Evolutionary conservation across 2,888 invertebrate species (phyloP).

Genomic region (Poecilobothrus nobilitatus): DNA sequence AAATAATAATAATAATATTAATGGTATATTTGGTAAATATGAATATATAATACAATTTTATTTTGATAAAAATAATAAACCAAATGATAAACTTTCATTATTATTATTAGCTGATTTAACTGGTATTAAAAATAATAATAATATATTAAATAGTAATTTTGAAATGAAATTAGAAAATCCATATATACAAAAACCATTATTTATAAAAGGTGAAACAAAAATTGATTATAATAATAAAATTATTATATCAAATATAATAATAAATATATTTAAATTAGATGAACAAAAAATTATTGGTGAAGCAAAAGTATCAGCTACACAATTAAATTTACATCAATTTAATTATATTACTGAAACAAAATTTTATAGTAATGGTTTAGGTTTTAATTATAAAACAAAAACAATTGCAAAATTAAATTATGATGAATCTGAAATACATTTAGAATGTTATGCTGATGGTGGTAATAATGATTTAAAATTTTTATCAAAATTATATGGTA

Average conservation of each 20-base stretch:
- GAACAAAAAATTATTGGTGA: conserved; percentile 47
- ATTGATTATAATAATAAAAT: conserved; percentile 28
- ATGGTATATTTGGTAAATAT: conserved; percentile 49
- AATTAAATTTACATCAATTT: conserved; percentile 32
- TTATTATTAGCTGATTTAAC: conserved; percentile 49
- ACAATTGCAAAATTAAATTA: conserved; percentile 32
- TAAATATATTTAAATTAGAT: conserved; percentile 54
- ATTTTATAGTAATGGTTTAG: conserved; percentile 45
- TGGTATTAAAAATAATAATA: conserved; percentile 45
- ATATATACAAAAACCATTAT: conserved; percentile 47
- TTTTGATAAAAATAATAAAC: conserved; percentile 61
- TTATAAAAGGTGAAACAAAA: conserved; percentile 44
- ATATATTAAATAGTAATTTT: conserved; percentile 46
- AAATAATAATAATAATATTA: no score
- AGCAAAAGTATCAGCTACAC: conserved; percentile 20
- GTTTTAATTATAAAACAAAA: conserved; percentile 31
- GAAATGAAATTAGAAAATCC: conserved; percentile 61
- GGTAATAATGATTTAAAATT: conserved; percentile 35
- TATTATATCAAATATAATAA: conserved; percentile 42
- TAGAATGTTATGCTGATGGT: conserved; percentile 35
- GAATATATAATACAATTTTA: conserved; percentile 57
- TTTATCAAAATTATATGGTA: conserved; percentile 31
- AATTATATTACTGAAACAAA: conserved; percentile 41
- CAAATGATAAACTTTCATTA: conserved; percentile 57
- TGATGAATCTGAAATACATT: conserved; percentile 32